Conservation (phyloP, 2,888 invertebrate genomes). For the Lithosia quadra region DNA sequence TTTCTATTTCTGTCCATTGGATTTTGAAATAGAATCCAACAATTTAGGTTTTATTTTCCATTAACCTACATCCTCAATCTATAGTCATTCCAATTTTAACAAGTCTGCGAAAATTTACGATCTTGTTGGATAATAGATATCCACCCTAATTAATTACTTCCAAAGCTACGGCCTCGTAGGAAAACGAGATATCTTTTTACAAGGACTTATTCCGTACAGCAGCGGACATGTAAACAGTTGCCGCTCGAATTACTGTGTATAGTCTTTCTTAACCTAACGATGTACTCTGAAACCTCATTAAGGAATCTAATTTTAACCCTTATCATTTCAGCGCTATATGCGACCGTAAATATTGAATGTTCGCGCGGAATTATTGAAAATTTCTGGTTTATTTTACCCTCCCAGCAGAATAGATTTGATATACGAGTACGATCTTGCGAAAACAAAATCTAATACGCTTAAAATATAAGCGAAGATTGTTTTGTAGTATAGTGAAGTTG, state of each 20-base stretch:
- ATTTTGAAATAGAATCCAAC: neutral
- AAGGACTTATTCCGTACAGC: conserved; percentile 21
- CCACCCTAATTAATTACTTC: conserved; percentile 23
- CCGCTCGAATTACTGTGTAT: conserved; percentile 41
- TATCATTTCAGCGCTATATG: conserved; percentile 34
- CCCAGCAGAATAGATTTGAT: conserved; percentile 23
- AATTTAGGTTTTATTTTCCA: neutral
- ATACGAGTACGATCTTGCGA: conserved; percentile 33
- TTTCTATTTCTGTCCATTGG: neutral
- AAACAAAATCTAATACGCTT: conserved; percentile 29
- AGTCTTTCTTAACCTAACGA: conserved; percentile 49
- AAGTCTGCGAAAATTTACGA: conserved; percentile 21
- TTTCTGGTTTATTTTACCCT: conserved; percentile 17
- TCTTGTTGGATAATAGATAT: conserved; percentile 13
- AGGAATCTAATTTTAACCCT: conserved; percentile 50
- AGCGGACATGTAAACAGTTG: conserved; percentile 31
- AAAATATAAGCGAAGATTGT: conserved; percentile 14
- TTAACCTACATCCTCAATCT: conserved; percentile 15
- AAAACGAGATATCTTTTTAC: conserved; percentile 15
- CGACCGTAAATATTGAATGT: conserved; percentile 32
- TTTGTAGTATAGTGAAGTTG: too few species aligned
- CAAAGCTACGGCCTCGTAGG: conserved; percentile 10
- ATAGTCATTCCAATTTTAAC: conserved; percentile 9
- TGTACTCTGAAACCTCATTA: conserved; percentile 52
- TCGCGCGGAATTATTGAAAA: conserved; percentile 42